phyloP scores from a whole-genome alignment of 2,888 invertebrate species.

The Cryptus viduatorius region DNA sequence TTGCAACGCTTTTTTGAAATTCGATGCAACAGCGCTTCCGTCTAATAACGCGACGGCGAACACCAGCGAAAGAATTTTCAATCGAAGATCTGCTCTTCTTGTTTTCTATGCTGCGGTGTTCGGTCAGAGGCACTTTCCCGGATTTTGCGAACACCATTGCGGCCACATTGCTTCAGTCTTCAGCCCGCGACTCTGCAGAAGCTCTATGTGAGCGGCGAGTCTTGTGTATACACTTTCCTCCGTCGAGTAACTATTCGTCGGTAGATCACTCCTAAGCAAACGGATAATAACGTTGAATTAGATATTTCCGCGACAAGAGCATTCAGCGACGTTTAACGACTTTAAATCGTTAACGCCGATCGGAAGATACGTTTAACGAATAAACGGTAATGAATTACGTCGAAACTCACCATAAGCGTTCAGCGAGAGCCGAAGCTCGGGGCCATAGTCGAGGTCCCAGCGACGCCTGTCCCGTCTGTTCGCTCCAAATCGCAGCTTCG shows the following conservation, averaged over 20 bases:
- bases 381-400: too few species aligned
- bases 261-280: constrained; percentile 86
- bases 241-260: constrained; percentile 84
- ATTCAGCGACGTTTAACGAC: not conserved
- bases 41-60: not conserved
- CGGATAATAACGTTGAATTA: constrained; percentile 19
- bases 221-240: constrained; percentile 89
- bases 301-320: not conserved
- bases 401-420: constrained; percentile 89
- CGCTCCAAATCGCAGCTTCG: constrained; percentile 94
- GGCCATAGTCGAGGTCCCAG: constrained; percentile 94
- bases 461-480: constrained; percentile 91
- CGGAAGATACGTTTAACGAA: too few species aligned
- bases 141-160: constrained; percentile 92
- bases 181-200: constrained; percentile 88
- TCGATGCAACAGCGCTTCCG: not conserved
- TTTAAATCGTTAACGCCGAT: too few species aligned
- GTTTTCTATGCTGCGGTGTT: constrained; percentile 70
- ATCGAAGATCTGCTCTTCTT: constrained; percentile 35
- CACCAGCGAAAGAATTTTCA: constrained; percentile 6
- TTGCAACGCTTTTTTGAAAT: constrained; percentile 25
- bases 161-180: constrained; percentile 91
- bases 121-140: constrained; percentile 89
- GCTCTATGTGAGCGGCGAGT: constrained; percentile 89
- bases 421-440: constrained; percentile 92